phyloP scores from a whole-genome alignment of 2,888 invertebrate genomes.

The Aspidiotus destructor region DNA sequence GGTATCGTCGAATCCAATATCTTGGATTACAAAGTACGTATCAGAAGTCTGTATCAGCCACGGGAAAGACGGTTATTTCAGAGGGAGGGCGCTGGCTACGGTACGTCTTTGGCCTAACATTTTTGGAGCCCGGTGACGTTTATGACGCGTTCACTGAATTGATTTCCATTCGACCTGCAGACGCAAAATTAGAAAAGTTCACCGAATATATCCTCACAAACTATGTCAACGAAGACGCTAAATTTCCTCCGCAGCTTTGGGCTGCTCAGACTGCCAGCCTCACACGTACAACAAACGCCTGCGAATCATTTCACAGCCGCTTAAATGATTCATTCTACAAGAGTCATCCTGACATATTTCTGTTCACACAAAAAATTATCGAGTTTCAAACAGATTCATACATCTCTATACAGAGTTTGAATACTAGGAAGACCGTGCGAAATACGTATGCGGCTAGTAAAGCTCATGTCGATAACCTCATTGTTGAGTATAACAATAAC shows the following conservation, averaged over 20 bases:
- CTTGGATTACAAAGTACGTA: not conserved
- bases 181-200: not conserved
- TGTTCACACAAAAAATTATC: slow-evolving; percentile 5
- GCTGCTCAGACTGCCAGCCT: slow-evolving; percentile 7
- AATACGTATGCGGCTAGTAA: no score
- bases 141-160: not conserved
- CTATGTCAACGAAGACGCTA: not conserved
- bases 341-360: slow-evolving; percentile 19
- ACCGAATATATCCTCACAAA: not conserved
- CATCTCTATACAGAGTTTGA: no score
- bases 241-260: slow-evolving; percentile 20
- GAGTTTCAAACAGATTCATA: not conserved
- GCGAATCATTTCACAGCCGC: slow-evolving; percentile 20
- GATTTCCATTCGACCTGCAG: not conserved
- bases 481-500: no score
- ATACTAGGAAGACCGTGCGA: no score
- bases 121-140: not conserved
- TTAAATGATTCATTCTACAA: slow-evolving; percentile 13
- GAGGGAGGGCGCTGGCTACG: not conserved
- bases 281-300: slow-evolving; percentile 18
- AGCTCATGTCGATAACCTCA: no score
- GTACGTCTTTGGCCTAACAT: not conserved
- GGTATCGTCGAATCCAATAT: not conserved
- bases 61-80: not conserved
- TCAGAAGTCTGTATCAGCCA: not conserved